Base-by-base conservation (phyloP, 2,888 invertebrate species). In the Gibbula magus region DNA sequence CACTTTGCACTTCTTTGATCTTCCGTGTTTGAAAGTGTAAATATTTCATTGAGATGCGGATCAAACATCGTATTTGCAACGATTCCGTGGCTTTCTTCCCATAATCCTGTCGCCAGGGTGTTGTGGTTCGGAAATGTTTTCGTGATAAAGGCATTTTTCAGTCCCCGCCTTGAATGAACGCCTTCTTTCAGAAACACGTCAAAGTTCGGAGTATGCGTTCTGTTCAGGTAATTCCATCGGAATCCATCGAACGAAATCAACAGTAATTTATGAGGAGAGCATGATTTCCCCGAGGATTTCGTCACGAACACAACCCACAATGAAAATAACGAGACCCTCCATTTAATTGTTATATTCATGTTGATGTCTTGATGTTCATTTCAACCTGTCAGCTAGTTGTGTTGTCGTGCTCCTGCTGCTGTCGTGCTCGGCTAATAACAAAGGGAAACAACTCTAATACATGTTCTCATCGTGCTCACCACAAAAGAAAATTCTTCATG, bases 51-150 rank as follows among this genome's bases (percentile, higher is more conserved):
- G 82, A 90, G 84, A 61, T 87, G 45, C 89, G 94, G 93, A 90
- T 96, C 95, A 88, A 94, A 95, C 86, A 95, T 94, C 39, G 89
- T 88, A 89, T 95, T 96, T 16, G 94, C 95, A 2, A 96, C 91
- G 51, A 96, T 95, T 0, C 96, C 96, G 92, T 96, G 96, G 20
- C 93, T 93, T 91, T 96, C 96, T 0, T 95, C 94, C 89, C 95
- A 95, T 20, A 91, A 74, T 35, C 92, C 92, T 7, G 93, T 96
- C 0, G 95, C 95, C 78, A 96, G 95, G 0, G 95, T 94, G 88
- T 95, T 95, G 92, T 96, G 96, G 93, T 96, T 96, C 0, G 96
- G 95, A 89, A 95, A 95, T 0, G 96, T 96, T 93, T 95, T 95
- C 0, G 96, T 96, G 1, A 90, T 84, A 80, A 92, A 92, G 0